Base-by-base conservation (phyloP, 2,113 vertebrate genomes). In the Rhinolophus sinicus region DNA sequence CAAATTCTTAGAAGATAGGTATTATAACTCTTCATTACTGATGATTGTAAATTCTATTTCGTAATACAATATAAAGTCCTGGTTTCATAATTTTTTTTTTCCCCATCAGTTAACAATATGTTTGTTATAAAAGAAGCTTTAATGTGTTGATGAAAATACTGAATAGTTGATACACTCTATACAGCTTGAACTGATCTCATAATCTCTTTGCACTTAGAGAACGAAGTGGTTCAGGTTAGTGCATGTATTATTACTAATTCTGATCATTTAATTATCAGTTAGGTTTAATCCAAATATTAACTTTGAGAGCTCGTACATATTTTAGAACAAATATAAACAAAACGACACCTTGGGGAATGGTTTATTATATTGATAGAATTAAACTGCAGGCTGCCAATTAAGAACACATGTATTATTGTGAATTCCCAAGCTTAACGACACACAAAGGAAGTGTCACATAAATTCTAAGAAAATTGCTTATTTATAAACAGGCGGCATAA, bases 261-360 rank as follows among this genome's bases (percentile, higher is more conserved):
- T 91, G 88, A 97, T 96, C 86, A 91, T 91, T 96, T 97, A 96
- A 96, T 96, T 96, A 97, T 91, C 94, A 93, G 85, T 83, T 94
- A 81, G 62, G 56, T 91, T 97, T 96, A 80, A 97, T 91, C 77
- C 81, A 97, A 81, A 97, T 97, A 93, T 82, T 95, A 96, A 83
- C 73, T 96, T 69, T 91, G 65, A 93, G 60, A 93, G 56, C 56
- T 93, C 86, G 93, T 70, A 94, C 35, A 86, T 88, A 97, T 96
- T 97, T 96, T 87, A 94, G 30, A 96, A 95, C 38, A 97, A 96
- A 96, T 76, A 75, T 86, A 95, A 93, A 97, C 80, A 95, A 77
- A 92, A 97, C 91, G 50, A 86, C 24, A 96, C 85, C 56, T 97
- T 95, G 44, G 67, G 94, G 93, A 93, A 96, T 90, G 65, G 84